phyloP scores from a whole-genome alignment of 2,113 vertebrate genomes.

The Xiphophorus couchianus region DNA sequence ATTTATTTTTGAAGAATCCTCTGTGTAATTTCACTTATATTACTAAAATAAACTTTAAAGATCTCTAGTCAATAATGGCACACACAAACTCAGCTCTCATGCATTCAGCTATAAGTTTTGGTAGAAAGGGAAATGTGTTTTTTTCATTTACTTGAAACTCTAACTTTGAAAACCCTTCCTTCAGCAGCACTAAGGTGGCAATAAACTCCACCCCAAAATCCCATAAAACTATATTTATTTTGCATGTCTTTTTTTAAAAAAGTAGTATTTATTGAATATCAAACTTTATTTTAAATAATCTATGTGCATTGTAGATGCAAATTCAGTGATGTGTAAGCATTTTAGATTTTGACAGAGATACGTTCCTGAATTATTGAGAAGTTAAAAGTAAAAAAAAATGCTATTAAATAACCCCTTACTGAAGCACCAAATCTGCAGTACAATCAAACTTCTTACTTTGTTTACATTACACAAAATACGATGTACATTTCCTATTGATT shows the following conservation, averaged over 20 bases:
- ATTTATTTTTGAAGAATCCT: neutral
- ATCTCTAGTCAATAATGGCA: conserved; percentile 8
- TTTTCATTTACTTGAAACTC: neutral
- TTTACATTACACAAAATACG: neutral
- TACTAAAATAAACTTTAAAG: conserved; percentile 20
- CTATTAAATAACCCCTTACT: neutral
- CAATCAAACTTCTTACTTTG: neutral
- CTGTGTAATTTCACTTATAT: conserved; percentile 15
- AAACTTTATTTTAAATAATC: too few relatives aligned
- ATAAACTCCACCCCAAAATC: too few relatives aligned
- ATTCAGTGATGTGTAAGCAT: too few relatives aligned
- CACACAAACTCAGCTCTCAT: neutral
- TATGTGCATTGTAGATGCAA: too few relatives aligned
- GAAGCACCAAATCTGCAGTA: neutral
- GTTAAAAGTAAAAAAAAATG: neutral
- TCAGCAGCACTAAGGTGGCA: too few relatives aligned
- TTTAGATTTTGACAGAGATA: neutral
- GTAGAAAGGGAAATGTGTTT: conserved; percentile 24
- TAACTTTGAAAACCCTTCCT: neutral
- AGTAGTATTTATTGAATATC: too few relatives aligned
- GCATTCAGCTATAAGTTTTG: neutral
- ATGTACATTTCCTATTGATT: neutral
- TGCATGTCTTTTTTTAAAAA: too few relatives aligned
- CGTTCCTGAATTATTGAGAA: neutral
- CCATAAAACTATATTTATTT: too few relatives aligned